Evolutionary conservation across 2,888 invertebrate species (phyloP).

Genomic region (Morpho helenor): DNA sequence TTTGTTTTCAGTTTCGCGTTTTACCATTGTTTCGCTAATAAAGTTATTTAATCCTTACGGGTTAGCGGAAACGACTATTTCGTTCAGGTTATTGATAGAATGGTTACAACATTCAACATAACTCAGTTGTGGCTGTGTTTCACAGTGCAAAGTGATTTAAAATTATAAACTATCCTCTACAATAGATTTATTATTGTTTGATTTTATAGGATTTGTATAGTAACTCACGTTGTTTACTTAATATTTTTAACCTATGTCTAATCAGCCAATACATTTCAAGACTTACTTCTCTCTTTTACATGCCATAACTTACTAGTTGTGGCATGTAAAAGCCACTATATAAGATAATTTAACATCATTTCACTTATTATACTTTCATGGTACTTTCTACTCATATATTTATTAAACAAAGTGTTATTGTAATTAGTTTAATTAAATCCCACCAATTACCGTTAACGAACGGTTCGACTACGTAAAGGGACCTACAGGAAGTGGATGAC

Average conservation of each 20-base stretch:
- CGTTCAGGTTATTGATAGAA: constrained; percentile 7
- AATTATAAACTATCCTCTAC: no score
- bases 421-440: constrained; percentile 40
- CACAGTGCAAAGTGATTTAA: no score
- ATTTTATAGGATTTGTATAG: no score
- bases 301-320: no score
- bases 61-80: constrained; percentile 8
- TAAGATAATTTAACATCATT: no score
- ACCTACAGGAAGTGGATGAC: constrained; percentile 54
- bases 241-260: no score
- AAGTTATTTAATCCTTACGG: constrained; percentile 16
- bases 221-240: no score
- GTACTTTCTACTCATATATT: not conserved
- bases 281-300: no score
- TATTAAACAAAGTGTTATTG: constrained; percentile 1
- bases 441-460: constrained; percentile 51
- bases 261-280: no score
- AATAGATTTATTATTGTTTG: no score
- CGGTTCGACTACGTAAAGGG: constrained; percentile 55
- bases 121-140: not conserved
- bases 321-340: no score
- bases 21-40: constrained; percentile 44
- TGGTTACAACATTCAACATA: constrained; percentile 1
- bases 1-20: constrained; percentile 51
- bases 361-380: no score